Evolutionary conservation across 1,140 invertebrate genomes (phyloP).

Genomic region (Hetaerina americana): DNA sequence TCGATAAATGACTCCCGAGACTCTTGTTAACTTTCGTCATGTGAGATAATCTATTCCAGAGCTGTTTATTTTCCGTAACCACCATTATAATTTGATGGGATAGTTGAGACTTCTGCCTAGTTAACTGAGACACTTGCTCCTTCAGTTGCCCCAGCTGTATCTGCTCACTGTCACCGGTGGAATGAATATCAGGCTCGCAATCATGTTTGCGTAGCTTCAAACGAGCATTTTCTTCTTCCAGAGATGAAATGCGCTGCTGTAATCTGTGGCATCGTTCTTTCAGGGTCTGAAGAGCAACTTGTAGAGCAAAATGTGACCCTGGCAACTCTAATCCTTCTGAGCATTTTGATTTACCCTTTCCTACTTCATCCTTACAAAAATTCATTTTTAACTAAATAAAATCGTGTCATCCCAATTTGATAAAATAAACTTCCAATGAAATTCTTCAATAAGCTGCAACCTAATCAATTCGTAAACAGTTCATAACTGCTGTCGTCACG

Average conservation of each 20-base stretch:
- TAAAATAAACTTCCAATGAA: too few relatives aligned
- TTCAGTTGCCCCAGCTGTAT: constrained; percentile 17
- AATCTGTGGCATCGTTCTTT: constrained; percentile 60
- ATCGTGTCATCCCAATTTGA: too few relatives aligned
- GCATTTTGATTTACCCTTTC: background rate
- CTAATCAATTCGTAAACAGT: too few relatives aligned
- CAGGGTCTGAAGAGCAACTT: constrained; percentile 63
- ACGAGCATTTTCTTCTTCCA: constrained; percentile 60
- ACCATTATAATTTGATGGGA: constrained; percentile 64
- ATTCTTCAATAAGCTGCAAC: too few relatives aligned
- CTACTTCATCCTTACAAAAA: background rate
- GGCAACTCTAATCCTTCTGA: constrained; percentile 23
- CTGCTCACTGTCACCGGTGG: constrained; percentile 17
- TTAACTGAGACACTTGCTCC: constrained; percentile 18
- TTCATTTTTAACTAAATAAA: too few relatives aligned
- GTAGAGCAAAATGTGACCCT: constrained; percentile 42
- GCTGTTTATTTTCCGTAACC: constrained; percentile 58
- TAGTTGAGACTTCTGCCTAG: constrained; percentile 53
- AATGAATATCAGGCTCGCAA: constrained; percentile 12
- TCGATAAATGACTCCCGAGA: constrained; percentile 33
- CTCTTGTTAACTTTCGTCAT: constrained; percentile 43
- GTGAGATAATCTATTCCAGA: constrained; percentile 57
- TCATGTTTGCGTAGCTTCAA: constrained; percentile 35
- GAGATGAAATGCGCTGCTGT: constrained; percentile 46
- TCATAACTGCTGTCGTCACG: too few relatives aligned